A percentile compares a stretch with the other conserved stretches of the same genome.
Conservation (phyloP, 2,113 vertebrate genomes). For the Todiramphus chloris region DNA sequence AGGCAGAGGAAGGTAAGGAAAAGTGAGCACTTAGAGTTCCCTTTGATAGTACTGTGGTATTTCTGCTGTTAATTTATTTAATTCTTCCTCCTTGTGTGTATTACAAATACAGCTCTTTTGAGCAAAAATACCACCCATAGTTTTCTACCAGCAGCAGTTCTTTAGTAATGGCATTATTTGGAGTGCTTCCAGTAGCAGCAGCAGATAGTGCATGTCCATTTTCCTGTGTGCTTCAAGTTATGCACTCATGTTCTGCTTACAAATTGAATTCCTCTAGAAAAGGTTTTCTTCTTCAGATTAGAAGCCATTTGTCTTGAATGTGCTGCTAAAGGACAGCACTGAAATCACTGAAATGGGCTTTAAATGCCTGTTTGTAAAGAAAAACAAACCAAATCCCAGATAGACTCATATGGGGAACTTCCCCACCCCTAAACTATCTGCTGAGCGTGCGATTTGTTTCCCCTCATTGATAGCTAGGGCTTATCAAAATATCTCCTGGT, state of each 20-base stretch:
- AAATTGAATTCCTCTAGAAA: neutral
- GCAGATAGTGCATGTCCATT: fast-evolving
- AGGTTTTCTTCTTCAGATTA: neutral
- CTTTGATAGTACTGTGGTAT: neutral
- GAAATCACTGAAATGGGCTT: neutral
- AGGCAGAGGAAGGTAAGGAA: slow-evolving; percentile 88
- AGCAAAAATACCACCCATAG: neutral
- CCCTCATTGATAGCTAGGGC: neutral
- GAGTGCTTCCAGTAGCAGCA: neutral
- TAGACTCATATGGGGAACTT: fast-evolving
- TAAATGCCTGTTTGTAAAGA: neutral
- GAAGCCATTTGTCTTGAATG: neutral
- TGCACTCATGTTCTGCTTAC: neutral
- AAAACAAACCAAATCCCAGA: neutral
- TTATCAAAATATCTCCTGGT: neutral
- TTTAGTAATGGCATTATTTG: neutral
- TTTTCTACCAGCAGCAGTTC: neutral
- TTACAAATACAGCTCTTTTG: neutral
- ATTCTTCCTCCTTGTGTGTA: neutral
- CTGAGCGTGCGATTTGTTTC: neutral
- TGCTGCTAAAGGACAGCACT: neutral
- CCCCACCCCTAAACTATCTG: neutral
- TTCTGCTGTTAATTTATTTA: neutral
- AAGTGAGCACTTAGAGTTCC: neutral
- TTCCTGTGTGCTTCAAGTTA: neutral